Percentiles rank a stretch among this genome's conserved stretches.
Evolutionary conservation across 1,140 invertebrate genomes (phyloP).

Genomic region (Cotesia typhae): DNA sequence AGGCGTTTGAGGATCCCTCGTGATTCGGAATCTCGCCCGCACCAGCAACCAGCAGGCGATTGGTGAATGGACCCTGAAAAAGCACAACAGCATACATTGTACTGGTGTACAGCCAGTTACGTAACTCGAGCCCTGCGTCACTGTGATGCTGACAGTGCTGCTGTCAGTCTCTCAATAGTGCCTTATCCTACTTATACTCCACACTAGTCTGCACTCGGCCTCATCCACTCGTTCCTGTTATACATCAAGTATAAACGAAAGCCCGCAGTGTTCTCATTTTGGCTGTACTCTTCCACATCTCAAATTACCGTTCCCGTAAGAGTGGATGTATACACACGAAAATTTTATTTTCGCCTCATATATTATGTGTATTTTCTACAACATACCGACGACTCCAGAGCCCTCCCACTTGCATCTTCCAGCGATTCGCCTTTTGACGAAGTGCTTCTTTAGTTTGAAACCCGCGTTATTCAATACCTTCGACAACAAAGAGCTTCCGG

Average conservation of each 20-base stretch:
- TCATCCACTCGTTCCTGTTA: slow-evolving; percentile 44
- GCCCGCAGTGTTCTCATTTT: slow-evolving; percentile 22
- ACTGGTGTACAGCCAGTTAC: slow-evolving; percentile 48
- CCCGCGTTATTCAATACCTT: slow-evolving; percentile 58
- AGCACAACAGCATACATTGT: slow-evolving; percentile 43
- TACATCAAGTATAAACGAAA: neutral
- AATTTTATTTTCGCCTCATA: neutral
- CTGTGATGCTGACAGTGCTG: slow-evolving; percentile 45
- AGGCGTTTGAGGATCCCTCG: neutral
- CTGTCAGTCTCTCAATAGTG: slow-evolving; percentile 54
- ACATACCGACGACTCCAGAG: neutral
- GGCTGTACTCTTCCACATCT: slow-evolving; percentile 29
- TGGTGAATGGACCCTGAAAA: slow-evolving; percentile 53
- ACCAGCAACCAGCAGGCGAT: slow-evolving; percentile 22
- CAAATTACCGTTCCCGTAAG: slow-evolving; percentile 25
- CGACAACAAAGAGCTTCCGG: slow-evolving; percentile 58
- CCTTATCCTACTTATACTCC: slow-evolving; percentile 37
- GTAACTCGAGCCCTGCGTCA: slow-evolving; percentile 60
- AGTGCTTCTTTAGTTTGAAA: slow-evolving; percentile 64
- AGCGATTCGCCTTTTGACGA: slow-evolving; percentile 64
- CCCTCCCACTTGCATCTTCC: slow-evolving; percentile 51
- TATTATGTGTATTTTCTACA: neutral
- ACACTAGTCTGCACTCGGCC: slow-evolving; percentile 23
- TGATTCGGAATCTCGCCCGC: slow-evolving; percentile 17
- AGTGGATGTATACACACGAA: neutral